Evolutionary conservation across 2,888 invertebrate genomes (phyloP).

Genomic region (Stenolophus ochropezus): DNA sequence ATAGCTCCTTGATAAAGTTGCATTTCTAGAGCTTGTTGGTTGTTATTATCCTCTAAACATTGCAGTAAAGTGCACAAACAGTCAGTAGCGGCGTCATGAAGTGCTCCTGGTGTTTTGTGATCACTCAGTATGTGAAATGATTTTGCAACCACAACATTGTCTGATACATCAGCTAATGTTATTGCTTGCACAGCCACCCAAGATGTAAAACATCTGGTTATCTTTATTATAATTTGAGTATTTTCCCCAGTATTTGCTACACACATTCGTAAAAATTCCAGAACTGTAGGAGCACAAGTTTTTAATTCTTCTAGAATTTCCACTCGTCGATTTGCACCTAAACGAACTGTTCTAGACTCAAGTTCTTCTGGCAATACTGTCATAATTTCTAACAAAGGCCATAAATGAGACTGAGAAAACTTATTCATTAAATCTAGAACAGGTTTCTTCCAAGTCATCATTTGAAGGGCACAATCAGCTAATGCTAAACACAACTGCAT

Average conservation of each 20-base stretch:
- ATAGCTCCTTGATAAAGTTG: slow-evolving; percentile 89
- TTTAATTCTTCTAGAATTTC: slow-evolving; percentile 89
- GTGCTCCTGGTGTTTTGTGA: slow-evolving; percentile 74
- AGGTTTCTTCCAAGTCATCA: slow-evolving; percentile 94
- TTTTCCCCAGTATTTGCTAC: slow-evolving; percentile 80
- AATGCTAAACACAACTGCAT: slow-evolving; percentile 95
- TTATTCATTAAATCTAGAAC: slow-evolving; percentile 88
- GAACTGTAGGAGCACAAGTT: slow-evolving; percentile 84
- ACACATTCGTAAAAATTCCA: slow-evolving; percentile 87
- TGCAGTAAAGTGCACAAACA: slow-evolving; percentile 91
- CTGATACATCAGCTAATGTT: slow-evolving; percentile 82
- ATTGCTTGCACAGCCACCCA: slow-evolving; percentile 93
- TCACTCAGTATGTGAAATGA: slow-evolving; percentile 82
- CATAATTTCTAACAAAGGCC: slow-evolving; percentile 92
- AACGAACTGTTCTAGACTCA: slow-evolving; percentile 83
- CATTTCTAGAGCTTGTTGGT: slow-evolving; percentile 83
- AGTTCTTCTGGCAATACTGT: slow-evolving; percentile 98
- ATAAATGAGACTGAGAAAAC: slow-evolving; percentile 83
- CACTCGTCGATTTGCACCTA: slow-evolving; percentile 93
- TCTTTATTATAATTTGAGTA: slow-evolving; percentile 81
- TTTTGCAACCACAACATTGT: slow-evolving; percentile 83
- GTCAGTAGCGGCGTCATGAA: slow-evolving; percentile 94
- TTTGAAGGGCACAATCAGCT: slow-evolving; percentile 94
- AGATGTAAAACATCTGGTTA: slow-evolving; percentile 90
- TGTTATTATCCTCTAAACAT: slow-evolving; percentile 85